These are phyloP conservation scores for Metaphire vulgaris DNA, from an alignment of 1,140 invertebrate species.

Conservation along the genomic window DNA sequence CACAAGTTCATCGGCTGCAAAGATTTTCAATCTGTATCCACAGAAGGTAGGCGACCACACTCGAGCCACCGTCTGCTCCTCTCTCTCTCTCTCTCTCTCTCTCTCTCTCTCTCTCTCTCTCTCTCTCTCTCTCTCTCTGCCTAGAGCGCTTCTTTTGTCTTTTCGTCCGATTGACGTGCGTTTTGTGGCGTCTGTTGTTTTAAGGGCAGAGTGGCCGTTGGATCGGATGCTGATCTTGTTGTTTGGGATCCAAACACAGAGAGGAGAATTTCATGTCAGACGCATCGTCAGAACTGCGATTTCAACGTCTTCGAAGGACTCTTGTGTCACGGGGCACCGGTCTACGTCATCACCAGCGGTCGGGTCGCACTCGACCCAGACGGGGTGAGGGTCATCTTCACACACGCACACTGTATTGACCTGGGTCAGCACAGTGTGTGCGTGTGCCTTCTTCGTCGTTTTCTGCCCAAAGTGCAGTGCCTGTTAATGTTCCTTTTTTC, in stretches of 20 bases:
- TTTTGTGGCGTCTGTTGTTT: too few relatives aligned
- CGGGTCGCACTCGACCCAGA: slow-evolving; percentile 85
- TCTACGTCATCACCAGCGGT: slow-evolving; percentile 75
- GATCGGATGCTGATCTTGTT: slow-evolving; percentile 94
- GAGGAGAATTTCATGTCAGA: slow-evolving; percentile 80
- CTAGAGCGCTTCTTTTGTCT: too few relatives aligned
- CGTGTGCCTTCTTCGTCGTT: too few relatives aligned
- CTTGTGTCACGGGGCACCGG: slow-evolving; percentile 45
- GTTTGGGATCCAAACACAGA: slow-evolving; percentile 87
- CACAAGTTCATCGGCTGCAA: slow-evolving; percentile 91
- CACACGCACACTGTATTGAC: too few relatives aligned
- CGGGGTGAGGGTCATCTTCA: slow-evolving; percentile 47
- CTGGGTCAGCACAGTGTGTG: too few relatives aligned
- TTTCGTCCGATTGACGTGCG: too few relatives aligned
- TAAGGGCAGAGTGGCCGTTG: slow-evolving; percentile 80
- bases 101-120: too few relatives aligned
- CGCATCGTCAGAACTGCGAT: slow-evolving; percentile 85
- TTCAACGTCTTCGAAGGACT: slow-evolving; percentile 94
- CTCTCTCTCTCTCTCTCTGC: too few relatives aligned
- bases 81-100: too few relatives aligned
- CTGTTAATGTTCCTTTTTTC: too few relatives aligned
- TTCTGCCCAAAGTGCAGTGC: too few relatives aligned
- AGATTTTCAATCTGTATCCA: slow-evolving; percentile 96
- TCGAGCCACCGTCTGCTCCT: too few relatives aligned
- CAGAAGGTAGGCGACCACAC: slow-evolving; percentile 68